Percentiles rank a stretch among this genome's conserved stretches.
Conservation (phyloP, 2,888 invertebrate species). For the Panopea generosa region DNA sequence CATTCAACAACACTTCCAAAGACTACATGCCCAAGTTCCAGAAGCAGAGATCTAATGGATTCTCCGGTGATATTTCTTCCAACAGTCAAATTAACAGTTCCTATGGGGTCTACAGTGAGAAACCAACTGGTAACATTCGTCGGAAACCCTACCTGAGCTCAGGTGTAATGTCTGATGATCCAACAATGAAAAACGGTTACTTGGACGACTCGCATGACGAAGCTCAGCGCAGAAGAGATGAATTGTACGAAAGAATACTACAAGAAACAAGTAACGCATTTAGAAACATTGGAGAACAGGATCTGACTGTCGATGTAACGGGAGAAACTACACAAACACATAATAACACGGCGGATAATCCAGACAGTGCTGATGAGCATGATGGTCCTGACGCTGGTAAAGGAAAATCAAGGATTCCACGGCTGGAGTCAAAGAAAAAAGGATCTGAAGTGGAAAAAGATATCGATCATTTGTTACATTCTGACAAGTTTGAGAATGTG, state of each 20-base stretch:
- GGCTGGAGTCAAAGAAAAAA: conserved; percentile 10
- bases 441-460: conserved; percentile 26
- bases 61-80: conserved; percentile 62
- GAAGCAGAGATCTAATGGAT: conserved; percentile 55
- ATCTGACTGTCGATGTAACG: conserved; percentile 44
- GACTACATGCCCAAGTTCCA: conserved; percentile 56
- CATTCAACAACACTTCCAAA: conserved; percentile 57
- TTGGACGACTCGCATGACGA: conserved; percentile 58
- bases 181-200: conserved; percentile 62
- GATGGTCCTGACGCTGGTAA: no score
- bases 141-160: conserved; percentile 54
- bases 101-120: conserved; percentile 3
- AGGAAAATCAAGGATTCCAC: conserved; percentile 4
- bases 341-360: conserved; percentile 33
- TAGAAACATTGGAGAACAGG: conserved; percentile 54
- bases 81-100: conserved; percentile 45
- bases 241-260: conserved; percentile 72
- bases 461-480: conserved; percentile 27
- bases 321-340: conserved; percentile 42
- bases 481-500: conserved; percentile 47
- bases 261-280: conserved; percentile 73
- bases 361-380: conserved; percentile 29
- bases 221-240: conserved; percentile 67
- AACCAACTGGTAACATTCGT: conserved; percentile 42
- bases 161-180: conserved; percentile 44